phyloP scores from a whole-genome alignment of 2,113 vertebrate species.

The Oxyura jamaicensis region DNA sequence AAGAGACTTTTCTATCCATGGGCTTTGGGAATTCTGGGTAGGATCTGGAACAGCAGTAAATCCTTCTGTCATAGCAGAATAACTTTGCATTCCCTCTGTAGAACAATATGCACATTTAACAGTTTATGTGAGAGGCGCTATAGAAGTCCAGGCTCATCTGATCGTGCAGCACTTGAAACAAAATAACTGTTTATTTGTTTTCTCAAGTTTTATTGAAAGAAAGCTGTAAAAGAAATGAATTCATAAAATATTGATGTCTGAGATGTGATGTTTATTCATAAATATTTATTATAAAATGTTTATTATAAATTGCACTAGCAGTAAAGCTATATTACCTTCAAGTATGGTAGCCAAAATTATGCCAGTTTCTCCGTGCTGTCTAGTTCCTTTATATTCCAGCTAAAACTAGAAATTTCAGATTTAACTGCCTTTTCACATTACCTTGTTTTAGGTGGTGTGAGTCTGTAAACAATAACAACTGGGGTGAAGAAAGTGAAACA shows the following conservation, averaged over 20 bases:
- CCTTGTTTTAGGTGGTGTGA: neutral
- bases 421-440: neutral
- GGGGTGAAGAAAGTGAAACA: neutral
- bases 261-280: neutral
- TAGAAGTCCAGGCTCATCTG: neutral
- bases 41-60: neutral
- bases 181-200: neutral
- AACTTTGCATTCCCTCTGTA: neutral
- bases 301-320: neutral
- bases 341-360: neutral
- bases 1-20: neutral
- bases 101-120: neutral
- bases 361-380: neutral
- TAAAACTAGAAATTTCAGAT: neutral
- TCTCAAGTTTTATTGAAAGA: neutral
- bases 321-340: neutral
- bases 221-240: neutral
- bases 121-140: neutral
- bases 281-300: neutral
- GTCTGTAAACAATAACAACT: neutral
- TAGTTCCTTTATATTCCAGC: neutral
- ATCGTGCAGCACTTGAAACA: neutral
- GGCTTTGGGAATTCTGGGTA: neutral
- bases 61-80: neutral
- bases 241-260: neutral